Base-by-base conservation (phyloP, 2,797 vertebrate genomes). In the Phalanger gymnotis region DNA sequence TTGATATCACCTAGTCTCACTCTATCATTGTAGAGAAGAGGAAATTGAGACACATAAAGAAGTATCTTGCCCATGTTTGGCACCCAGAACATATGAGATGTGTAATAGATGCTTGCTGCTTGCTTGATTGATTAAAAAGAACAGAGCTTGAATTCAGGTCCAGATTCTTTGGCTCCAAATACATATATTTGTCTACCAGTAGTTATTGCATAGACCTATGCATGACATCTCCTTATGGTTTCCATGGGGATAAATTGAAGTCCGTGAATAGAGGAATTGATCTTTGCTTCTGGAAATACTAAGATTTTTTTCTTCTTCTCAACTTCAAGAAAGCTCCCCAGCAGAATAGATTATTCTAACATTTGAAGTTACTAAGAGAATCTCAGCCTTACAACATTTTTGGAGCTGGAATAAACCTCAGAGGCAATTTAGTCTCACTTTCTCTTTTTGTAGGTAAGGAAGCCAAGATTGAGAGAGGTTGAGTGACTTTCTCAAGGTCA, bases 341-440 rank as follows among this genome's bases (percentile, higher is more conserved):
- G 3, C 3, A 13, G n/a, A n/a, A 92, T 13, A 94, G 58, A 51
- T 91, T 94, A 95, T 96, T 57, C 51, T 90, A 66, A 89, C 53
- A 54, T 16, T 81, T 81, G 40, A 16, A 53, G 91, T 95, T 92
- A 91, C 53, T 92, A 10, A 19, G 34, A 19, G 13, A 91, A 47
- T 28, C 12, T 95, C 92, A 52, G 40, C 94, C 93, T 53, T 5
- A 96, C 53, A 54, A 90, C 28, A 90, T 61, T 94, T 81, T 91
- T 54, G 54, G 54, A 92, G 27, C 3, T 54, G 57, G 47, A 92
- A 92, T 89, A 90, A n/a, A n/a, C 34, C 31, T 61, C 54, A 5
- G 19, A 52, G 53, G 13, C 27, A 25, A 10, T n/a, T 47, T 58
- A 52, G 14, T 28, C 66, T 34, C 61, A 91, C 27, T 61, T 22